A percentile compares a stretch with the other conserved stretches of the same genome.
phyloP scores from a whole-genome alignment of 2,888 invertebrate species.

The Acanthopleura granulata region DNA sequence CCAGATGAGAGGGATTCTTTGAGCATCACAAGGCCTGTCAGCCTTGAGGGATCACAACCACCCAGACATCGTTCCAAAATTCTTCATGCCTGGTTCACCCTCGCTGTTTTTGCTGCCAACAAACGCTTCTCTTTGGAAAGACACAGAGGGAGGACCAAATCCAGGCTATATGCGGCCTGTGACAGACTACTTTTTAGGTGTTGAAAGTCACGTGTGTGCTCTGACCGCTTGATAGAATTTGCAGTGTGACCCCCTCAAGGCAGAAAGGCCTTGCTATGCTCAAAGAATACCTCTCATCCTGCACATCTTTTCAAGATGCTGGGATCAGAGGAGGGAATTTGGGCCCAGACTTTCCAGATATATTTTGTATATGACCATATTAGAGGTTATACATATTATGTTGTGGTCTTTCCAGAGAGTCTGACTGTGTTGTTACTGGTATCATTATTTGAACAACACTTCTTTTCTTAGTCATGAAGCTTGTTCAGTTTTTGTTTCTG shows the following conservation, averaged over 20 bases:
- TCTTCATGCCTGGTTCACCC: too few relatives aligned
- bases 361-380: too few relatives aligned
- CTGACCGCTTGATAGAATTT: background rate
- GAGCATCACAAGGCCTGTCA: background rate
- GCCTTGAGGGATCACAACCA: background rate
- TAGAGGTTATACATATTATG: too few relatives aligned
- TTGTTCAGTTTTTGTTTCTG: too few relatives aligned
- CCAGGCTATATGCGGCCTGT: background rate
- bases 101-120: background rate
- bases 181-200: background rate
- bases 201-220: background rate
- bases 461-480: too few relatives aligned
- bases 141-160: background rate
- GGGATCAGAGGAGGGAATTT: background rate
- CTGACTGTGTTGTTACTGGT: too few relatives aligned
- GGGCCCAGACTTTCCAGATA: too few relatives aligned
- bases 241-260: background rate
- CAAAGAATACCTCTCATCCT: background rate
- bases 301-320: too few relatives aligned
- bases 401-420: too few relatives aligned
- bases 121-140: background rate
- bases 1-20: conserved; percentile 1
- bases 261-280: background rate
- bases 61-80: background rate
- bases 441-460: too few relatives aligned